A percentile compares a stretch with the other conserved stretches of the same genome.
These are phyloP conservation scores for Oncorhynchus mykiss DNA, from an alignment of 2,113 vertebrate genomes.

Conservation along the genomic window DNA sequence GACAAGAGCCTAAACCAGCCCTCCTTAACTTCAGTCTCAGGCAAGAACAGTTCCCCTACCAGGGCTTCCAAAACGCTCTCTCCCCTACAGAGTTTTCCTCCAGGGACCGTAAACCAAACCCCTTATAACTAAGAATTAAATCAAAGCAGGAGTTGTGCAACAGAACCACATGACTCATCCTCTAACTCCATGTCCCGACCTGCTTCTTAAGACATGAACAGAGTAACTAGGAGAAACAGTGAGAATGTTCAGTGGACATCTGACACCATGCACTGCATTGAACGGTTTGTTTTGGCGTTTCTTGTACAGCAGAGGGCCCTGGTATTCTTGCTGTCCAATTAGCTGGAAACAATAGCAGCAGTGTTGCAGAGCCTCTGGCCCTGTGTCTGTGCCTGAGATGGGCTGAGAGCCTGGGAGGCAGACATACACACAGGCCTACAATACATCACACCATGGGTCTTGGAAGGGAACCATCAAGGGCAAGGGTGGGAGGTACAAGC, in stretches of 20 bases:
- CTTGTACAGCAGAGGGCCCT: conserved; percentile 36
- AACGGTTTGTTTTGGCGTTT: conserved; percentile 44
- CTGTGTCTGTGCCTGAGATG: conserved; percentile 20
- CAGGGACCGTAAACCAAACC: not conserved
- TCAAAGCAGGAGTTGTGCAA: not conserved
- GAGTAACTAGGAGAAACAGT: conserved; percentile 1
- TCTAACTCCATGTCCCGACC: not conserved
- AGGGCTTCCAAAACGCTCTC: not conserved
- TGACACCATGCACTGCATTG: conserved; percentile 35
- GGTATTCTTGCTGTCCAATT: conserved; percentile 42
- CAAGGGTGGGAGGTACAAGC: too few species aligned
- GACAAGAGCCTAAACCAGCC: not conserved
- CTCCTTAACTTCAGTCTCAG: not conserved
- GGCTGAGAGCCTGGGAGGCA: conserved; percentile 4
- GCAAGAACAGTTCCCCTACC: not conserved
- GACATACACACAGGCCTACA: not conserved
- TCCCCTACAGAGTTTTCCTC: not conserved
- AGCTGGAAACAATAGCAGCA: conserved; percentile 55
- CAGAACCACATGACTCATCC: not conserved
- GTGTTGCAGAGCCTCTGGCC: conserved; percentile 46
- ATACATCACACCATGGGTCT: conserved; percentile 48
- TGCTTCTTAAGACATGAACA: too few species aligned
- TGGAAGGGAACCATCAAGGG: conserved; percentile 36
- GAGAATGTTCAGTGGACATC: conserved; percentile 12
- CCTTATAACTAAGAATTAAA: not conserved